Evolutionary conservation across 1,140 invertebrate genomes (phyloP).

Genomic region (Macrobrachium nipponense): DNA sequence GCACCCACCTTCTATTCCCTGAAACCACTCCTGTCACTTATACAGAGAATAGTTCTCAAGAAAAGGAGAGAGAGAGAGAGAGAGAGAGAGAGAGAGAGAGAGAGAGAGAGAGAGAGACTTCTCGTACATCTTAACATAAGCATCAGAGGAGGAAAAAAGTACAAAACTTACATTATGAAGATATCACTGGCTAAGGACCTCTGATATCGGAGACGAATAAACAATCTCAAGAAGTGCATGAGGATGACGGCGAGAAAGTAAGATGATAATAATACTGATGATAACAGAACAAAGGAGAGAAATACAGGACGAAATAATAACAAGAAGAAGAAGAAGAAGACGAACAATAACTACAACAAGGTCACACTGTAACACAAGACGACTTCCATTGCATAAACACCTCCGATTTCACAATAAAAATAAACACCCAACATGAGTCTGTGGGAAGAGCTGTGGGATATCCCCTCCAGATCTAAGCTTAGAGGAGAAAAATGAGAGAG

Average conservation of each 20-base stretch:
- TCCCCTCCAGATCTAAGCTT: too few relatives aligned
- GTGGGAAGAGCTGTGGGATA: too few relatives aligned
- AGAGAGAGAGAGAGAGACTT: background rate
- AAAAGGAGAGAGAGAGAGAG: slow-evolving; percentile 1
- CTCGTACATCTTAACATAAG: background rate
- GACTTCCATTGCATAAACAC: too few relatives aligned
- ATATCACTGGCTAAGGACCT: too few relatives aligned
- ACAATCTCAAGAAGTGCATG: too few relatives aligned
- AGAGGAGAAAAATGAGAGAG: too few relatives aligned
- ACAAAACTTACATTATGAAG: background rate
- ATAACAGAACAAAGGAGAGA: background rate
- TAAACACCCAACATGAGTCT: too few relatives aligned
- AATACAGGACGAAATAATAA: background rate
- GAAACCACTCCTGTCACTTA: too few relatives aligned
- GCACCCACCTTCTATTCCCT: too few relatives aligned
- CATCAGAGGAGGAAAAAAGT: background rate
- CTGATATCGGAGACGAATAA: too few relatives aligned
- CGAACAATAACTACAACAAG: background rate
- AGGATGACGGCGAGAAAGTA: background rate
- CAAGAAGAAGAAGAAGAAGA: background rate
- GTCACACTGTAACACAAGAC: background rate
- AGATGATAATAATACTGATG: slow-evolving; percentile 1
- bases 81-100: background rate
- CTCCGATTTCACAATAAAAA: too few relatives aligned
- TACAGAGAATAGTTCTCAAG: background rate